Percentiles rank a stretch among this genome's conserved stretches.
Evolutionary conservation across 2,797 vertebrate species (phyloP).

Genomic region (Neoniphon sammara): DNA sequence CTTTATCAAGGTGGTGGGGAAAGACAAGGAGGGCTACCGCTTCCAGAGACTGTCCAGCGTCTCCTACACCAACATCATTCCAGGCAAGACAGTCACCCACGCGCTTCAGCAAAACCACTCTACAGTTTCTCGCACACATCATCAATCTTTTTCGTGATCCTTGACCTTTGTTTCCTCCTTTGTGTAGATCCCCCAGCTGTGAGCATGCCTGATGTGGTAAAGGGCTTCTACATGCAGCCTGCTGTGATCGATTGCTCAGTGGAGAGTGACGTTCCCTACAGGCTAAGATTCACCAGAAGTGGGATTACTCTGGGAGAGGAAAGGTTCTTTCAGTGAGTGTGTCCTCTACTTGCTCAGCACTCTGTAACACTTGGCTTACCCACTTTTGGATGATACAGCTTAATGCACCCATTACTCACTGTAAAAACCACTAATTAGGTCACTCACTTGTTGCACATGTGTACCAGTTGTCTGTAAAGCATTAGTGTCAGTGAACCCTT

Average conservation of each 20-base stretch:
- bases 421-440: constrained; percentile 57
- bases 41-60: constrained; percentile 93
- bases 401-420: constrained; percentile 42
- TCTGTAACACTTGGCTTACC: constrained; percentile 31
- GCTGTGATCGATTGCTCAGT: constrained; percentile 87
- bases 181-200: constrained; percentile 85
- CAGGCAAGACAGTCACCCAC: constrained; percentile 79
- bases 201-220: constrained; percentile 86
- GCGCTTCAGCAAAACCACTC: constrained; percentile 34
- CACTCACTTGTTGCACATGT: constrained; percentile 26
- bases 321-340: constrained; percentile 85
- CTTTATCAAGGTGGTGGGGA: constrained; percentile 90
- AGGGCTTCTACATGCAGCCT: constrained; percentile 83
- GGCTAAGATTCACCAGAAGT: constrained; percentile 84
- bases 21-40: constrained; percentile 86
- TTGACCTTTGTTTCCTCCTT: constrained; percentile 58
- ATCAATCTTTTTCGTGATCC: constrained; percentile 63
- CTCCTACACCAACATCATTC: constrained; percentile 89
- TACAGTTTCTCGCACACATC: constrained; percentile 59
- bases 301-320: constrained; percentile 85
- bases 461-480: constrained; percentile 52
- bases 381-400: constrained; percentile 34
- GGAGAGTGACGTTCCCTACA: constrained; percentile 88
- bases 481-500: constrained; percentile 51
- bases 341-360: constrained; percentile 20